Base-by-base conservation (phyloP, 2,888 invertebrate genomes). In the Drosophila colorata region DNA sequence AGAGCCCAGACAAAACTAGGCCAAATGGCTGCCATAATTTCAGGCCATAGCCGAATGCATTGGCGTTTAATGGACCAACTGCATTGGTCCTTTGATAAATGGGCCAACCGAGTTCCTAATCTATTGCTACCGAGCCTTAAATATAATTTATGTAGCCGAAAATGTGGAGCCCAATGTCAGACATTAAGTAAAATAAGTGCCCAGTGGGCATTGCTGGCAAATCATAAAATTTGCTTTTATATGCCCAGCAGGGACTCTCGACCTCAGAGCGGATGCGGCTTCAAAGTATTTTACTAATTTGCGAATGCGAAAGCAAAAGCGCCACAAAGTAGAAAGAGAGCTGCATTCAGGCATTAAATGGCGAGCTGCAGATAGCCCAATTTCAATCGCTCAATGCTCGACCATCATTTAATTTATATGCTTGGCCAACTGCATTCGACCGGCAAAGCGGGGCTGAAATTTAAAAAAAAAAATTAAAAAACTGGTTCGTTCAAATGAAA, bases 321-420 rank as follows among this genome's bases (percentile, higher is more conserved):
- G 20, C 25, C 63, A 23, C 33, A 48, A 48, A 48, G 47, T 63
- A 14, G 7, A 13, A 8, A 31, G 14, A 37, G 28, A 40, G 20
- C 33, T 53, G 49, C 28, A 48, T 33, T n/a, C 16, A 43, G 46
- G 40, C 18, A 14, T 52, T 8, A 18, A 53, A 33, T 37, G 43
- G 44, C 23, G 16, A 11, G 16, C 37, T 58, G 33, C 48, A 59
- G 64, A 72, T 72, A 56, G 59, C 73, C 78, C 81, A 84, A 87
- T 87, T 83, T 84, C 70, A 76, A 81, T 87, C 76, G 60, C 58
- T 63, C 68, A 67, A 59, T 49, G 60, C 68, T 69, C 55, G 63
- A 58, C 67, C 85, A 70, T 77, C 83, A 82, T 81, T 87, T 85
- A 76, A 85, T 85, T 83, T 85, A 85, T 82, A 74, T 85, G 88